phyloP scores from a whole-genome alignment of 2,888 invertebrate species.

The Tenthredo mesomela region DNA sequence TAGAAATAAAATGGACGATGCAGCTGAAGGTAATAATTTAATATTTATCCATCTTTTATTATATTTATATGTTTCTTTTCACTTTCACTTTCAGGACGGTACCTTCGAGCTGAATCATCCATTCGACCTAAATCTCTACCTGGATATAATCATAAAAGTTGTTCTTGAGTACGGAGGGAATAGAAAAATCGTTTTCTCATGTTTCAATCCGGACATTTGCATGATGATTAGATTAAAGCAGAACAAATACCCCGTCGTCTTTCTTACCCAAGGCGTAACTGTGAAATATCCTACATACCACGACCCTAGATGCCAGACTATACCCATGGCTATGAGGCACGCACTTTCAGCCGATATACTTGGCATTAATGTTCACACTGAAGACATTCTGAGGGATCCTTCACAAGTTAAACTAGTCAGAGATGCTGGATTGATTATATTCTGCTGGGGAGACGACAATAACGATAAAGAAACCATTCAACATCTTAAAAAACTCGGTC shows the following conservation, averaged over 20 bases:
- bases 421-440: slow-evolving; percentile 91
- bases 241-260: slow-evolving; percentile 98
- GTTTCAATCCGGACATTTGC: slow-evolving; percentile 98
- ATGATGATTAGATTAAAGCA: slow-evolving; percentile 96
- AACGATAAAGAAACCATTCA: slow-evolving; percentile 92
- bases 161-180: slow-evolving; percentile 89
- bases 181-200: slow-evolving; percentile 94
- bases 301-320: slow-evolving; percentile 90
- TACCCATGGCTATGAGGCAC: slow-evolving; percentile 90
- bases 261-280: slow-evolving; percentile 91
- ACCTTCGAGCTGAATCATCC: slow-evolving; percentile 92
- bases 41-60: slow-evolving; percentile 26
- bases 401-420: slow-evolving; percentile 89
- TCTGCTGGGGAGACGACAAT: slow-evolving; percentile 99
- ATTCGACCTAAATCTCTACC: slow-evolving; percentile 94
- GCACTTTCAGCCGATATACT: slow-evolving; percentile 90
- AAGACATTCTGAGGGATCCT: slow-evolving; percentile 92
- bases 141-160: slow-evolving; percentile 93
- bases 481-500: slow-evolving; percentile 91
- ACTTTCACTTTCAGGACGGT: slow-evolving; percentile 83
- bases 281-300: slow-evolving; percentile 88
- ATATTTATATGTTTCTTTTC: not conserved
- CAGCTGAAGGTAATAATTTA: slow-evolving; percentile 81
- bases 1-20: slow-evolving; percentile 99
- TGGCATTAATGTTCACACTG: slow-evolving; percentile 95